phyloP scores from a whole-genome alignment of 2,888 invertebrate genomes.

The Carterocephalus palaemon region DNA sequence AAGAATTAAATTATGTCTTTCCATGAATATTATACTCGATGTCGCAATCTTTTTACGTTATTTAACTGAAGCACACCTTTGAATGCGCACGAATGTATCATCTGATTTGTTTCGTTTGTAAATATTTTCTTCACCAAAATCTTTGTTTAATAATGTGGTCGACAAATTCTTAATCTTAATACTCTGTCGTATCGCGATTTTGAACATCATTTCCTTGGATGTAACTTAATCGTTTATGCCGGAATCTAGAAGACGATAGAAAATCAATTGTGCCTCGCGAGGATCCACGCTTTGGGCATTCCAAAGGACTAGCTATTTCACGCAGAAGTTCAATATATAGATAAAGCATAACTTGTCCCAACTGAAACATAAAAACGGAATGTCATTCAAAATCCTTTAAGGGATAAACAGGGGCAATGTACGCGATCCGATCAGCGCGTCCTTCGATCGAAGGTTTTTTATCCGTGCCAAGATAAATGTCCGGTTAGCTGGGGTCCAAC shows the following conservation, averaged over 20 bases:
- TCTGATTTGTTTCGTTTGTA: constrained; percentile 23
- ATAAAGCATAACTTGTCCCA: too few relatives aligned
- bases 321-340: too few relatives aligned
- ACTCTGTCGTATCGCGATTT: too few relatives aligned
- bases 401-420: neutral
- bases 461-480: constrained; percentile 69
- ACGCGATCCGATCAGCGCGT: constrained; percentile 34
- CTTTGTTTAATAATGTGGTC: too few relatives aligned
- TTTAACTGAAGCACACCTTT: constrained; percentile 42
- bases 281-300: too few relatives aligned
- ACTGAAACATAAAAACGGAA: too few relatives aligned
- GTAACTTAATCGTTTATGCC: too few relatives aligned
- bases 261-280: too few relatives aligned
- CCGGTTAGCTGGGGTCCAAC: constrained; percentile 74
- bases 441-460: constrained; percentile 58
- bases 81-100: constrained; percentile 51
- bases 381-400: neutral
- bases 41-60: constrained; percentile 64
- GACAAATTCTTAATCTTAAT: too few relatives aligned
- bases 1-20: constrained; percentile 73
- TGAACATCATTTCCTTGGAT: too few relatives aligned
- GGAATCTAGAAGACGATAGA: too few relatives aligned
- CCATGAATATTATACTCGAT: constrained; percentile 74
- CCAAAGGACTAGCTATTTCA: too few relatives aligned
- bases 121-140: constrained; percentile 10